Conservation (phyloP, 2,888 invertebrate species). For the Rugalucina vietnamica region DNA sequence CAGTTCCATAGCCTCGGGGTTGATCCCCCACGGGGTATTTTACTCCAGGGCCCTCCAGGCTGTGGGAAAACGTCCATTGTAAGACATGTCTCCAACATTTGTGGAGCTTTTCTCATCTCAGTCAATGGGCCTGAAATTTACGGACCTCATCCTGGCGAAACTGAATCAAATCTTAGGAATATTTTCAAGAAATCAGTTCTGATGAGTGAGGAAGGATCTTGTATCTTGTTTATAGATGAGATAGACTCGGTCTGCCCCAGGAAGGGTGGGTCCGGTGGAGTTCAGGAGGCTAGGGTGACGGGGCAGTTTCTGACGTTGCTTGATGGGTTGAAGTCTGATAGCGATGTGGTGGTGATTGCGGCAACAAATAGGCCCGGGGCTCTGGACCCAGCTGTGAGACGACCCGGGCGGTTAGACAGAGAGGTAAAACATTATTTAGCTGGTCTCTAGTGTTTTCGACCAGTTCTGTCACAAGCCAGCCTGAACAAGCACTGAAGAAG, state of each 20-base stretch:
- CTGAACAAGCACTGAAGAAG: too few relatives aligned
- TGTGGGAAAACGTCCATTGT: conserved; percentile 87
- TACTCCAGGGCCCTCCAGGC: conserved; percentile 80
- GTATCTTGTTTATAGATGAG: conserved; percentile 84
- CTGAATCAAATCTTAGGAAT: conserved; percentile 84
- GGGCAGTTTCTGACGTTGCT: conserved; percentile 85
- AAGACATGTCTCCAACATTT: conserved; percentile 86
- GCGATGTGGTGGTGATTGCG: conserved; percentile 85
- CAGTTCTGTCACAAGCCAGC: too few relatives aligned
- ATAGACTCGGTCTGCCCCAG: conserved; percentile 80
- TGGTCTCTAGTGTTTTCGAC: too few relatives aligned
- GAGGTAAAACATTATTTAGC: conserved; percentile 84
- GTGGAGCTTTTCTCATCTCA: conserved; percentile 84
- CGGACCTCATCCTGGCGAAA: conserved; percentile 86
- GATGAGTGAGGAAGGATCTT: conserved; percentile 82
- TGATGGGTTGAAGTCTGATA: conserved; percentile 83
- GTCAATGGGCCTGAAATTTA: conserved; percentile 85
- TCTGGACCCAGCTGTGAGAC: conserved; percentile 85
- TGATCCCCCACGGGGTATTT: conserved; percentile 69
- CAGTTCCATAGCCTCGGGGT: conserved; percentile 52
- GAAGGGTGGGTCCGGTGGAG: conserved; percentile 57
- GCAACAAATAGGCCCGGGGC: conserved; percentile 85
- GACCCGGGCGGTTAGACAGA: conserved; percentile 86
- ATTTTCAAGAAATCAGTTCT: conserved; percentile 85
- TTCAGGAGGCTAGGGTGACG: conserved; percentile 83